phyloP scores from a whole-genome alignment of 2,113 vertebrate genomes.

The Microtus pennsylvanicus region DNA sequence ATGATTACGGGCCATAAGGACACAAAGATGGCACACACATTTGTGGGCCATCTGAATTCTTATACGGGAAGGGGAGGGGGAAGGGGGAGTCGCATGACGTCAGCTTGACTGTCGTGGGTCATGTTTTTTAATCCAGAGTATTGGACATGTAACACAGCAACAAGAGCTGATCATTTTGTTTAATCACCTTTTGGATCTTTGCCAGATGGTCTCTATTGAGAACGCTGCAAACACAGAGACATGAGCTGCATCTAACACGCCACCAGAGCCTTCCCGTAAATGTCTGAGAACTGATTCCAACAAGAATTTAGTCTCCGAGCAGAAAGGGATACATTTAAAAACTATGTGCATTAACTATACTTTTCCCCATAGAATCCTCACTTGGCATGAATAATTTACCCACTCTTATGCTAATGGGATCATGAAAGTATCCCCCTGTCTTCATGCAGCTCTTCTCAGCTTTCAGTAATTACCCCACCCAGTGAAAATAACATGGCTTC shows the following conservation, averaged over 20 bases:
- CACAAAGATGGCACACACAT: slow-evolving; percentile 91
- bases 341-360: slow-evolving; percentile 99
- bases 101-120: slow-evolving; percentile 89
- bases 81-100: slow-evolving; percentile 78
- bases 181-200: slow-evolving; percentile 99
- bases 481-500: slow-evolving; percentile 94
- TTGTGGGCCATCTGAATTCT: slow-evolving; percentile 91
- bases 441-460: slow-evolving; percentile 95
- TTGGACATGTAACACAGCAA: slow-evolving; percentile 93
- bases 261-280: slow-evolving; percentile 98
- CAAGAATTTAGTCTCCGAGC: slow-evolving; percentile 97
- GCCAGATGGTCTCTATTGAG: slow-evolving; percentile 97
- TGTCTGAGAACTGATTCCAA: slow-evolving; percentile 98
- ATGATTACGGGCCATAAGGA: slow-evolving; percentile 95
- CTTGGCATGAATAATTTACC: slow-evolving; percentile 99
- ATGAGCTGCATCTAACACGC: slow-evolving; percentile 94
- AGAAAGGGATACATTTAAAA: slow-evolving; percentile 99
- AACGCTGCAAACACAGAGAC: slow-evolving; percentile 89
- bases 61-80: slow-evolving; percentile 77
- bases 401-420: slow-evolving; percentile 99
- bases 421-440: slow-evolving; percentile 98
- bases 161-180: slow-evolving; percentile 99
- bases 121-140: slow-evolving; percentile 93
- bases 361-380: slow-evolving; percentile 99
- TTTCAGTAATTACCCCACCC: slow-evolving; percentile 97